A percentile compares a stretch with the other conserved stretches of the same genome.
Evolutionary conservation across 1,140 invertebrate genomes (phyloP).

Genomic region (Pteromalus puparum): DNA sequence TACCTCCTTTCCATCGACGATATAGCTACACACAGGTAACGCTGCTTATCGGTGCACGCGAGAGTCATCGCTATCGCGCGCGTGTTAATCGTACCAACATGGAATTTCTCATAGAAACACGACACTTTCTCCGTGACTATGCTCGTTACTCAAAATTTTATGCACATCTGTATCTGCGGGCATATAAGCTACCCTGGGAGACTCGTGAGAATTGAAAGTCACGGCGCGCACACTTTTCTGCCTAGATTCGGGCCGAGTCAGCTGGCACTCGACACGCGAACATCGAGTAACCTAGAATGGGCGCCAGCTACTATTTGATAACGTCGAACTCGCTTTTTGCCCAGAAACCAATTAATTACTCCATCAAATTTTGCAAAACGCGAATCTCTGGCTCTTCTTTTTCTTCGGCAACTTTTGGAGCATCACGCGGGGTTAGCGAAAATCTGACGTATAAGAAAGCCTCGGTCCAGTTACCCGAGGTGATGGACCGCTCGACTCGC

Average conservation of each 20-base stretch:
- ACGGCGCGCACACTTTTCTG: too few species aligned
- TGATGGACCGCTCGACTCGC: constrained; percentile 56
- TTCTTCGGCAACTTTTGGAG: too few species aligned
- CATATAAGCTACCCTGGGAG: background rate
- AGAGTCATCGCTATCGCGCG: background rate
- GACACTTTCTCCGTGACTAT: constrained; percentile 9
- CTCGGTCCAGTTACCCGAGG: constrained; percentile 48
- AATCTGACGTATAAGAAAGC: constrained; percentile 69
- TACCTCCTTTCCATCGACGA: too few species aligned
- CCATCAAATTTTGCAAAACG: too few species aligned
- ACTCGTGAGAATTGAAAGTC: constrained; percentile 46
- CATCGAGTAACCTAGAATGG: background rate
- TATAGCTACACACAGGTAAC: too few species aligned
- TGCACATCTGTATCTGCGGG: constrained; percentile 31
- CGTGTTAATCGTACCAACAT: constrained; percentile 26
- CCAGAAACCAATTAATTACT: too few species aligned
- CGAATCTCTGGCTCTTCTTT: too few species aligned
- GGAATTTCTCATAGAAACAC: constrained; percentile 15
- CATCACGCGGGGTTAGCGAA: constrained; percentile 27
- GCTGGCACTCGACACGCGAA: constrained; percentile 30
- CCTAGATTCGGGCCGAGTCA: too few species aligned
- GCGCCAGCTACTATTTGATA: too few species aligned
- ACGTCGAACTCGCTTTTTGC: too few species aligned
- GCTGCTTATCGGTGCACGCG: background rate
- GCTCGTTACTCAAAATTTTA: constrained; percentile 51